Conservation (phyloP, 2,797 vertebrate genomes). For the Eurystomus glaucurus region DNA sequence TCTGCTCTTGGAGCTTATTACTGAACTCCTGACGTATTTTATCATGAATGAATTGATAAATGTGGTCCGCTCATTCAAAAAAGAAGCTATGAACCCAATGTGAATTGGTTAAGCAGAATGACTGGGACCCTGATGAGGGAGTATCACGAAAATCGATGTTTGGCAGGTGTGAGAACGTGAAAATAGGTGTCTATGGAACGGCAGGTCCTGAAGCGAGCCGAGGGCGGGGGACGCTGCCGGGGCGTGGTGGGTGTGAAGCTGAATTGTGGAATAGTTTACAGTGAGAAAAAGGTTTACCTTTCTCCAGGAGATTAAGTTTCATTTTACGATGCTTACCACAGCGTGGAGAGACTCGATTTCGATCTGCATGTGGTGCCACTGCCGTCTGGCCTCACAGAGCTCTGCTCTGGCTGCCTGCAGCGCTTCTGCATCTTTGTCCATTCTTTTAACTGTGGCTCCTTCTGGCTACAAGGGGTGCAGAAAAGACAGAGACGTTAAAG, state of each 20-base stretch:
- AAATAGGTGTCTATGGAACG: fast-evolving
- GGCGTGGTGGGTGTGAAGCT: neutral
- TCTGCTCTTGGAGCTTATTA: neutral
- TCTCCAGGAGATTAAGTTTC: neutral
- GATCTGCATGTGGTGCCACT: slow-evolving; percentile 93
- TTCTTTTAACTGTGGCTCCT: slow-evolving; percentile 87
- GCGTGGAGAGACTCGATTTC: slow-evolving; percentile 95
- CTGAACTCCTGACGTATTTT: neutral
- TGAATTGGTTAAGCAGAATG: neutral
- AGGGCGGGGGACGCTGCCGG: neutral
- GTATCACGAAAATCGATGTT: neutral
- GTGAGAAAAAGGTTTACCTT: neutral
- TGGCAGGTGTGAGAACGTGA: neutral
- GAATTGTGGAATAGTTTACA: neutral
- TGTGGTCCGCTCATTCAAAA: neutral
- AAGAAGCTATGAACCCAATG: neutral
- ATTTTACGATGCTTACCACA: slow-evolving; percentile 84
- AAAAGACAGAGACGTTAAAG: neutral
- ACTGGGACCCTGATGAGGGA: neutral
- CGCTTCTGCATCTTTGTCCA: slow-evolving; percentile 88
- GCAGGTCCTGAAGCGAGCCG: neutral
- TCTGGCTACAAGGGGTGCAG: slow-evolving; percentile 75
- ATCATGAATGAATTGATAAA: neutral
- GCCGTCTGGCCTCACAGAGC: slow-evolving; percentile 89
- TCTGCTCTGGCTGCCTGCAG: slow-evolving; percentile 92